phyloP scores from a whole-genome alignment of 2,113 vertebrate species.

The Emydocephalus ijimae region DNA sequence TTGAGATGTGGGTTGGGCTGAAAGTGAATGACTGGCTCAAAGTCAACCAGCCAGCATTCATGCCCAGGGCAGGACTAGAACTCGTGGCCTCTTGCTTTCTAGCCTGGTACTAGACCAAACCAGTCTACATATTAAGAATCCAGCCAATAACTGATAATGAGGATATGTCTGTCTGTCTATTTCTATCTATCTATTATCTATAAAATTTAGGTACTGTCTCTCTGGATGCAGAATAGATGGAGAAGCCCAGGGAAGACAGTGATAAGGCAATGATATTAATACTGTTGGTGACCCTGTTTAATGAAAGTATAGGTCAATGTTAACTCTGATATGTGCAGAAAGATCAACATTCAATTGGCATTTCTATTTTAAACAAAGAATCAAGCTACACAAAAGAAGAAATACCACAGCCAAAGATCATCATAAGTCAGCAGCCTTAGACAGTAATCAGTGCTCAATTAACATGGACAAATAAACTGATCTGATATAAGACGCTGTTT shows the following conservation, averaged over 20 bases:
- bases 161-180: background rate
- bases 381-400: background rate
- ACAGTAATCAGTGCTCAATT: background rate
- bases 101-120: background rate
- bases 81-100: background rate
- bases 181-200: background rate
- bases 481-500: background rate
- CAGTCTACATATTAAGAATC: background rate
- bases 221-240: background rate
- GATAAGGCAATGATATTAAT: background rate
- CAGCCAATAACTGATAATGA: background rate
- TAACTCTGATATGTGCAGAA: background rate
- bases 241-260: background rate
- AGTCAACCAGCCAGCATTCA: background rate
- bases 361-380: background rate
- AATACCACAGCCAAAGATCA: background rate
- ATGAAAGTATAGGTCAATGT: background rate
- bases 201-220: background rate
- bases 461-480: background rate
- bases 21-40: background rate
- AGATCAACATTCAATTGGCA: background rate
- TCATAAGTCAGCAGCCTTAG: background rate
- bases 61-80: background rate
- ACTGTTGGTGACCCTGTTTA: background rate
- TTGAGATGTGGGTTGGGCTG: background rate